Conservation (phyloP, 1,140 invertebrate species). For the Drosophila santomea region DNA sequence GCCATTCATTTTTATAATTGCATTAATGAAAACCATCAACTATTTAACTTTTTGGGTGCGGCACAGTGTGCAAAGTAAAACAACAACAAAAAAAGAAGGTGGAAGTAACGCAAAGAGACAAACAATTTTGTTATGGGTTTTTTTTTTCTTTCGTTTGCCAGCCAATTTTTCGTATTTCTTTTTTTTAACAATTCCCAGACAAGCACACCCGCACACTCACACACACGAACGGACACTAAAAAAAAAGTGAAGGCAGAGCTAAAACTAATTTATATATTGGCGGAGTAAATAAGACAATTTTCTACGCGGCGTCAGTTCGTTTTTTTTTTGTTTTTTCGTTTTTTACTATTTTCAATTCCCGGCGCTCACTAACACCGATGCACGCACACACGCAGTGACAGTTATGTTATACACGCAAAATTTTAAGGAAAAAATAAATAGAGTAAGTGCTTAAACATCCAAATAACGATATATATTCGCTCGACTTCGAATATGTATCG, state of each 20-base stretch:
- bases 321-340: background rate
- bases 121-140: conserved; percentile 32
- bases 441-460: background rate
- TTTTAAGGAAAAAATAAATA: conserved; percentile 1
- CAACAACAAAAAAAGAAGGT: conserved; percentile 11
- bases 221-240: conserved; percentile 36
- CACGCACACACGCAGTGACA: conserved; percentile 1
- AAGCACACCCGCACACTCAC: conserved; percentile 19
- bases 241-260: conserved; percentile 22
- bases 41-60: conserved; percentile 31
- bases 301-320: conserved; percentile 19
- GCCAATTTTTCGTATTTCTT: conserved; percentile 23
- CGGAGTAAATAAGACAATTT: conserved; percentile 44
- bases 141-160: conserved; percentile 23
- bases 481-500: conserved; percentile 8
- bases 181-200: conserved; percentile 24
- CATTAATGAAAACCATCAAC: conserved; percentile 16
- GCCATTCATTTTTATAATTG: conserved; percentile 5
- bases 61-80: conserved; percentile 7
- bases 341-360: conserved; percentile 26
- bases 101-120: conserved; percentile 9
- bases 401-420: background rate
- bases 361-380: conserved; percentile 27
- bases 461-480: conserved; percentile 3
- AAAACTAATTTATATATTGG: conserved; percentile 4